Base-by-base conservation (phyloP, 2,888 invertebrate species). In the Deilephila porcellus region DNA sequence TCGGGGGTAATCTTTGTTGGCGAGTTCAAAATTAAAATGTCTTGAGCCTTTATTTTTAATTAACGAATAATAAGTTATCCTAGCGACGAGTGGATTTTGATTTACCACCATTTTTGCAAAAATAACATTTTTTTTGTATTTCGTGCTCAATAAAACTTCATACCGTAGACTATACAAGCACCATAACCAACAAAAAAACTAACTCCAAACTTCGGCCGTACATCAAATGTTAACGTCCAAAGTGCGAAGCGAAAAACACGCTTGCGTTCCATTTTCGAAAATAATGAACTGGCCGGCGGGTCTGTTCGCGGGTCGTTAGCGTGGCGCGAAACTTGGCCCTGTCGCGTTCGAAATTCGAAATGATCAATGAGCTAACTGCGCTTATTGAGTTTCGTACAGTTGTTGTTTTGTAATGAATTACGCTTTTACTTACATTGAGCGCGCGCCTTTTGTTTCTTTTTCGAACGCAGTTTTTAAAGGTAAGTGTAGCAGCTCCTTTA, bases 241-340 rank as follows among this genome's bases (percentile, higher is more conserved):
- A 81, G 76, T 78, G 74, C 79, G 78, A 79, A 76, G 74, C 76
- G 77, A 77, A 70, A 73, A 73, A 73, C 53, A 79, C 82, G 79
- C 82, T 80, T 81, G 83, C 85, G 86, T 85, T 87, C 88, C 89
- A 86, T 90, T 92, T 91, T 87, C 83, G 85, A 88, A 91, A 92
- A 93, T 93, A 93, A 93, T 93, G 90, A 91, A 93, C 88, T 89
- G 87, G 86, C 86, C 86, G 85, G 80, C 83, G 86, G 89, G 87
- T 89, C 88, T 89, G 85, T 85, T 87, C 82, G 76, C 86, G 85
- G 86, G 90, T 91, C 90, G 93, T 92, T 92, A 91, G 85, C 90
- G 88, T 81, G 83, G 84, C 79, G 80, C 78, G 83, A 86, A 86
- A 88, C 85, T 88, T 86, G 83, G 84, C 81, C 79, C 80, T 83